phyloP scores from a whole-genome alignment of 1,140 invertebrate species.

The Neodiprion pinetum region DNA sequence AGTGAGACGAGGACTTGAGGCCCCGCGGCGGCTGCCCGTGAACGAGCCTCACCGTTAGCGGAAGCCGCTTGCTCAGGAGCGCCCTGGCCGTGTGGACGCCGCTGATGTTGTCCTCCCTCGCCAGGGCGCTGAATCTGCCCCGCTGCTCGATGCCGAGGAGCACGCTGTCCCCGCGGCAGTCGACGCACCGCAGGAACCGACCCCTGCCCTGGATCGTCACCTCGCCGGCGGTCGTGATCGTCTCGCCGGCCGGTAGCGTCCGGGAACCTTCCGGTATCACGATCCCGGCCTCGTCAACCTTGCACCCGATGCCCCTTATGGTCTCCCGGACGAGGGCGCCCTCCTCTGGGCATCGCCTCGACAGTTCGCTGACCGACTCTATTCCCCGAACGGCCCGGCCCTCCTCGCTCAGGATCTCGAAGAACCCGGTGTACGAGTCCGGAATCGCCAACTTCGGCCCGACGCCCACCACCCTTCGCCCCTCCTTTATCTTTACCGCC shows the following conservation, averaged over 20 bases:
- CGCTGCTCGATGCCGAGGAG: slow-evolving; percentile 85
- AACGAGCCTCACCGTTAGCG: slow-evolving; percentile 88
- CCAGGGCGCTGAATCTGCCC: slow-evolving; percentile 89
- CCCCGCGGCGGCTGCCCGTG: slow-evolving; percentile 84
- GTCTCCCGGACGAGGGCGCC: slow-evolving; percentile 86
- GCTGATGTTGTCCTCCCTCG: slow-evolving; percentile 90
- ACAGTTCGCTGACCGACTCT: slow-evolving; percentile 84
- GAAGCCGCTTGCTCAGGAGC: slow-evolving; percentile 85
- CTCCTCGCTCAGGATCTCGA: slow-evolving; percentile 93
- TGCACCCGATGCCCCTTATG: slow-evolving; percentile 80
- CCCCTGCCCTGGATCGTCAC: slow-evolving; percentile 69
- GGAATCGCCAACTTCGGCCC: slow-evolving; percentile 88
- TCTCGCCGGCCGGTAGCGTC: slow-evolving; percentile 72
- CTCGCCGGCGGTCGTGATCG: slow-evolving; percentile 78
- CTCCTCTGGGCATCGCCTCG: slow-evolving; percentile 76
- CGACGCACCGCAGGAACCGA: slow-evolving; percentile 85
- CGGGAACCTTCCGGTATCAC: slow-evolving; percentile 76
- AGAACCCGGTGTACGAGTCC: slow-evolving; percentile 89
- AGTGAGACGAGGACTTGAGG: slow-evolving; percentile 78
- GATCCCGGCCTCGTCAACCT: slow-evolving; percentile 68
- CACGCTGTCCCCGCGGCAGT: slow-evolving; percentile 83
- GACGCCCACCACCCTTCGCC: slow-evolving; percentile 75
- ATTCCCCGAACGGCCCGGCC: slow-evolving; percentile 88
- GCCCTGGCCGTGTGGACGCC: slow-evolving; percentile 89
- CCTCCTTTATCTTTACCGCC: slow-evolving; percentile 91